Percentiles rank a stretch among this genome's conserved stretches.
Conservation (phyloP, 2,888 invertebrate species). For the Andrena hattorfiana region DNA sequence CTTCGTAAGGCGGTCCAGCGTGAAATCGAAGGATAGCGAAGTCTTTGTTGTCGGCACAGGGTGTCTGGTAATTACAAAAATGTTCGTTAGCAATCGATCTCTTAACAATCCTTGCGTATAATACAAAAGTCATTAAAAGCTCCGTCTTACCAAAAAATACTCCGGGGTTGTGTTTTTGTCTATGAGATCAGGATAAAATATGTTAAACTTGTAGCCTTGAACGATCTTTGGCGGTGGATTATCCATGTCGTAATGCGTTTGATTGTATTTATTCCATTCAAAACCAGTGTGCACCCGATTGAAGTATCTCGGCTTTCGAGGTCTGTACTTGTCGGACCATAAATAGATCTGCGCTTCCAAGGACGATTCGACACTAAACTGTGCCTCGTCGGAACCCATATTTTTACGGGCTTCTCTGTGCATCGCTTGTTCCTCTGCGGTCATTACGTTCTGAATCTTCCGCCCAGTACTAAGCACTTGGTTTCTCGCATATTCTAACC, state of each 20-base stretch:
- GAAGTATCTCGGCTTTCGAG: constrained; percentile 98
- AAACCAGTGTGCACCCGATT: constrained; percentile 98
- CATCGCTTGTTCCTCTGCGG: constrained; percentile 88
- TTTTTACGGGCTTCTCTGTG: constrained; percentile 93
- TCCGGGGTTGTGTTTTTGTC: constrained; percentile 96
- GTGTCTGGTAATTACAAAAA: constrained; percentile 88
- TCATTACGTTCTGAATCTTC: constrained; percentile 86
- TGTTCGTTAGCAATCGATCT: constrained; percentile 48
- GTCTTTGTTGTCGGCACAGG: constrained; percentile 96
- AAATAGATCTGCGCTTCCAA: constrained; percentile 94
- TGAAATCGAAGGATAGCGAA: constrained; percentile 97
- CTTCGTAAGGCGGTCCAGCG: constrained; percentile 99
- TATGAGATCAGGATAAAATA: constrained; percentile 99
- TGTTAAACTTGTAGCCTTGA: constrained; percentile 99
- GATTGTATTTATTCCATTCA: constrained; percentile 99
- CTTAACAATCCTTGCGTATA: constrained; percentile 45
- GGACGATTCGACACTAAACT: constrained; percentile 95
- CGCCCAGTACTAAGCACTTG: constrained; percentile 88
- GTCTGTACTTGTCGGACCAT: constrained; percentile 99
- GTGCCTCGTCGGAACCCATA: constrained; percentile 94
- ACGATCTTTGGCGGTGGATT: constrained; percentile 99
- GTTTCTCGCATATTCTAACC: constrained; percentile 90
- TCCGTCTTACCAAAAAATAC: constrained; percentile 91
- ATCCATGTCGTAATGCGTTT: constrained; percentile 99
- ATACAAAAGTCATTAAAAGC: not conserved